phyloP scores from a whole-genome alignment of 2,113 vertebrate species.

The Cynoglossus semilaevis region DNA sequence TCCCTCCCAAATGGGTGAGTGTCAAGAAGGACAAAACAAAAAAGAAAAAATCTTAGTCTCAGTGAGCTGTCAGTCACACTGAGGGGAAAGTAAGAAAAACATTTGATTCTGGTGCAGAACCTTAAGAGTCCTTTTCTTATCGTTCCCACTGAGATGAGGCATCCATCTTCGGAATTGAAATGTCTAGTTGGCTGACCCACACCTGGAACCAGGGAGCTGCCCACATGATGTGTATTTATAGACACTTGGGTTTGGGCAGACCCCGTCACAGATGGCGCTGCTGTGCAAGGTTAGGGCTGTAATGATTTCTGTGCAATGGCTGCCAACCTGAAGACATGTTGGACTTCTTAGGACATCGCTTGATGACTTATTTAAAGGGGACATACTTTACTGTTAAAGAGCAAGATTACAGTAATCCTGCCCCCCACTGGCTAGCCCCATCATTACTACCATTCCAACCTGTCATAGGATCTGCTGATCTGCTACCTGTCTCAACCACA shows the following conservation, averaged over 20 bases:
- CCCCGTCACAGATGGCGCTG: conserved; percentile 1
- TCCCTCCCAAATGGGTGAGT: conserved; percentile 51
- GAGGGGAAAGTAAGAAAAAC: conserved; percentile 55
- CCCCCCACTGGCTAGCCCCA: too few species aligned
- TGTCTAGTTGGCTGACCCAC: conserved; percentile 74
- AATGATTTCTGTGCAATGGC: conserved; percentile 12
- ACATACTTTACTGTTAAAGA: too few species aligned
- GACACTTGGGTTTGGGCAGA: conserved; percentile 31
- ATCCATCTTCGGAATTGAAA: conserved; percentile 83
- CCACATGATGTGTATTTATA: conserved; percentile 62
- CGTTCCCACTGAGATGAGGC: conserved; percentile 65
- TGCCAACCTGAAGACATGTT: conserved; percentile 9
- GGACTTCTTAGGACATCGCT: too few species aligned
- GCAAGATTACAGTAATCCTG: too few species aligned
- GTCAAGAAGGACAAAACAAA: conserved; percentile 11
- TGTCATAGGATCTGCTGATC: too few species aligned
- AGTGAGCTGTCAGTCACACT: conserved; percentile 56
- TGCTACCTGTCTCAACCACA: too few species aligned
- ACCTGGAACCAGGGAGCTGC: conserved; percentile 67
- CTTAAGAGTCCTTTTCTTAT: conserved; percentile 69
- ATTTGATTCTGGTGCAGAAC: conserved; percentile 65
- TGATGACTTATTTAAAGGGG: too few species aligned
- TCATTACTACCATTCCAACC: too few species aligned
- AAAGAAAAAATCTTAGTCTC: conserved; percentile 43
- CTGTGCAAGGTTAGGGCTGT: conserved; percentile 8